Conservation (phyloP, 2,113 vertebrate genomes). For the Oreotragus oreotragus region DNA sequence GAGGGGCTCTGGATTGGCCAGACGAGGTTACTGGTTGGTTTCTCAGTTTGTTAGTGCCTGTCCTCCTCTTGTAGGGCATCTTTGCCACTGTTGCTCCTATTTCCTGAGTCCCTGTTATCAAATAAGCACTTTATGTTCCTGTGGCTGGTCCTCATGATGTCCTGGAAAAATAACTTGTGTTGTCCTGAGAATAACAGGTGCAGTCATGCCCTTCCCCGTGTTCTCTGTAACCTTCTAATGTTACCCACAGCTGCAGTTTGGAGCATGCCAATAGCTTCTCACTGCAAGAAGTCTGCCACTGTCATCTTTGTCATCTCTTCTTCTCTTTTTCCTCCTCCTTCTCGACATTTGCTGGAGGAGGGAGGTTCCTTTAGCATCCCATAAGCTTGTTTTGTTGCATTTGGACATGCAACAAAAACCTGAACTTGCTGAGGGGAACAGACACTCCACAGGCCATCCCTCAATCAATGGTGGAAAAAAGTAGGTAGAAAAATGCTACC, state of each 20-base stretch:
- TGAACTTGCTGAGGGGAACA: not conserved
- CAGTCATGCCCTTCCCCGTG: not conserved
- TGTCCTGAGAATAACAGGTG: not conserved
- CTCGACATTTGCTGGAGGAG: not conserved
- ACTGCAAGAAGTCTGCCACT: not conserved
- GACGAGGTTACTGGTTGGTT: not conserved
- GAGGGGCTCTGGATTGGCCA: not conserved
- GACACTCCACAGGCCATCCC: not conserved
- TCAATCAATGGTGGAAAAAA: not conserved
- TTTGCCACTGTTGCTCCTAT: not conserved
- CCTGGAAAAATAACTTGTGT: not conserved
- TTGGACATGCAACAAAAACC: not conserved
- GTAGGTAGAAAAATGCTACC: not conserved
- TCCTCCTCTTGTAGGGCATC: not conserved
- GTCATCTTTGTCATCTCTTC: not conserved
- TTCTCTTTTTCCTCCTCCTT: not conserved
- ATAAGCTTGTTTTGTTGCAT: not conserved
- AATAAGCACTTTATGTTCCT: not conserved
- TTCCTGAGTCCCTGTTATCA: not conserved
- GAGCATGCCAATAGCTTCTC: not conserved
- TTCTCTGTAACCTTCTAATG: not conserved
- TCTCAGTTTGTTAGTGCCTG: not conserved
- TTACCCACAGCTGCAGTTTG: not conserved
- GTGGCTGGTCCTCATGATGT: not conserved
- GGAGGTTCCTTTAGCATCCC: not conserved